Base-by-base conservation (phyloP, 30 jellyfish, hydroid and myxozoan genomes). In the Aurelia aurita complex sp. Pacific region DNA sequence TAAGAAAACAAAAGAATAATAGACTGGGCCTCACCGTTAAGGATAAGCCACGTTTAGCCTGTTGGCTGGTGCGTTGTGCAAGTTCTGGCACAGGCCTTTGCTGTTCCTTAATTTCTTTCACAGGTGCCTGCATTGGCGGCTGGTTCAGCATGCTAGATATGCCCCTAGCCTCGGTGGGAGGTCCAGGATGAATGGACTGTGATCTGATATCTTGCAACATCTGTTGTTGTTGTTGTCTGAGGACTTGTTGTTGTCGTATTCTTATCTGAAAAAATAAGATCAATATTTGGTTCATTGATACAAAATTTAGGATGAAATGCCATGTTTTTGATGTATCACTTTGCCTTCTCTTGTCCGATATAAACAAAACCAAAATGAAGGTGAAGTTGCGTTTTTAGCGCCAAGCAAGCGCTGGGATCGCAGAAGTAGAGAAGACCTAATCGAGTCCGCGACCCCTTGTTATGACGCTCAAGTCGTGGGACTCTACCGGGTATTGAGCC, bases 221-320 rank as follows among this genome's bases (percentile, higher is more conserved):
- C 43, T 81, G 94, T 67, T 89, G 94, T 52, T 87, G 91, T 38
- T 76, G 91, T 61, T 52, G 92, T 42, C 90, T 81, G 90, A 85
- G 46, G 18, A 69, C 96, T 62, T 91, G 92, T 77, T 91, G 94
- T 19, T 91, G 96, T 54, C 92, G 96, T 10, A 91, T 91, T 29
- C 98, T 92, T 59, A 91, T 79, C 98, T 91, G 46, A 33, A 66
- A 74, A 75, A 57, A 4, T 1, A 14, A 46, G 15, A 46, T 46
- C 57, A 9, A 7, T 46, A 46, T 46, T 46, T 46, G 2, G 57
- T 7, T 46, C 57, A 46, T 9, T 5, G 57, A 46, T 46, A 9
- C 1, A 46, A 46, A 46, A 46, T 4, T 46, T 46, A 46, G 14
- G 14, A 9, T 46, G 15, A 1, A 46, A 0, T 46, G 57, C 8